Evolutionary conservation across 2,888 invertebrate species (phyloP).

Genomic region (Boloria selene): DNA sequence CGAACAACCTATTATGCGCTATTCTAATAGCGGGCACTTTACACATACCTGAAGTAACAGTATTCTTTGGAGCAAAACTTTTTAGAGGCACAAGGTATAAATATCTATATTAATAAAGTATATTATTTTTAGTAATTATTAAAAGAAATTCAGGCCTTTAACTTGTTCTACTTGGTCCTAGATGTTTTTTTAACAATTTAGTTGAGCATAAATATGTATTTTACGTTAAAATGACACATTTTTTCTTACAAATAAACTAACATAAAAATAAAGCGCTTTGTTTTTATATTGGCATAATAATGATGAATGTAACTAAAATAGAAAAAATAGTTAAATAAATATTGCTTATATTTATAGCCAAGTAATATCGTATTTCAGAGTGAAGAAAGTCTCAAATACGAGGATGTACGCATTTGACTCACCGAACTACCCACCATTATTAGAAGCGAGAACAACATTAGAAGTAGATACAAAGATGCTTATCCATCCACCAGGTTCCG

Average conservation of each 20-base stretch:
- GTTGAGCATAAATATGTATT: no score
- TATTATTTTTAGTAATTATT: no score
- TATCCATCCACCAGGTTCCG: conserved; percentile 64
- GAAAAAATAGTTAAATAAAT: no score
- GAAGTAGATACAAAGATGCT: conserved; percentile 87
- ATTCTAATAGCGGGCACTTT: conserved; percentile 94
- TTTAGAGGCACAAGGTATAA: conserved; percentile 85
- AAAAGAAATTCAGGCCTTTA: no score
- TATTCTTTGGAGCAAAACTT: conserved; percentile 94
- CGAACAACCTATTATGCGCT: conserved; percentile 95
- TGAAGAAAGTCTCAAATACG: conserved; percentile 89
- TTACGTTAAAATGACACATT: no score
- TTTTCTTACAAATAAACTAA: no score
- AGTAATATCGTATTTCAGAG: conserved; percentile 66
- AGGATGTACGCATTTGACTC: conserved; percentile 92
- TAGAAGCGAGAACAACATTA: conserved; percentile 82
- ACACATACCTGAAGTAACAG: conserved; percentile 95
- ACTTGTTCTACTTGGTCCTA: no score
- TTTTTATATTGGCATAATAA: no score
- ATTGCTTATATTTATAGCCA: no score
- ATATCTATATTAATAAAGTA: not conserved
- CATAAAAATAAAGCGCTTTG: no score
- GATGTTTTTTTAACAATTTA: no score
- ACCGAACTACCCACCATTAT: conserved; percentile 92
- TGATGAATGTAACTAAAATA: no score